Base-by-base conservation (phyloP, 2,113 vertebrate species). In the Paradisaea rubra region DNA sequence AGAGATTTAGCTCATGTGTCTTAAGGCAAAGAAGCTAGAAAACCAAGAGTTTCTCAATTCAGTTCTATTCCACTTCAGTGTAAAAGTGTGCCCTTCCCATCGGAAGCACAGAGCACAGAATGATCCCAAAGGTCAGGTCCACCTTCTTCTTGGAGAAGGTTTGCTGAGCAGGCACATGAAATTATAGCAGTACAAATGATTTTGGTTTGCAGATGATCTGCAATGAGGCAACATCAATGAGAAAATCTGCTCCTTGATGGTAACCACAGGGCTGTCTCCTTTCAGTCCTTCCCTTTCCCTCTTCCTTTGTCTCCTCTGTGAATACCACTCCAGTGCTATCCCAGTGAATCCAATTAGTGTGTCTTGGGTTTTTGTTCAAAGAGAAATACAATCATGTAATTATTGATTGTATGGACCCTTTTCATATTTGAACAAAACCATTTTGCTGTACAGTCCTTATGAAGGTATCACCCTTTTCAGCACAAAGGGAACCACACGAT, bases 21-120 rank as follows among this genome's bases (percentile, higher is more conserved):
- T 89, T 81, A 94, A 93, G 80, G 35, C 41, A 91, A 93, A 86
- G 54, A 65, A 83, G 22, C 22, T 66, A 27, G 49, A 81, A 71
- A 78, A n/a, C 41, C 31, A 69, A 41, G 50, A 81, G n/a, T 6
- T 54, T 47, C 61, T 89, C n/a, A 60, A 3, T 59, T 33, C 22
- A 20, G 4, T 76, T 88, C 15, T 3, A 0, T 85, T 89, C 30
- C 13, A 35, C 50, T 50, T 85, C 28, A 19, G 7, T 17, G 9
- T 33, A 54, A 25, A 11, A 61, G 39, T 57, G 54, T 23, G 23
- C 30, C 4, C 57, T 86, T 95, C 61, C 78, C 27, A 50, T 80
- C n/a, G 71, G 81, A 87, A 65, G 31, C 50, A 41, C 30, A 72
- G 56, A 27, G 23, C 2, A 4, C 18, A 10, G 41, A 64, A 25